Percentiles rank a stretch among this genome's conserved stretches.
phyloP scores from a whole-genome alignment of 1,140 invertebrate genomes.

The Cryptotermes secundus region DNA sequence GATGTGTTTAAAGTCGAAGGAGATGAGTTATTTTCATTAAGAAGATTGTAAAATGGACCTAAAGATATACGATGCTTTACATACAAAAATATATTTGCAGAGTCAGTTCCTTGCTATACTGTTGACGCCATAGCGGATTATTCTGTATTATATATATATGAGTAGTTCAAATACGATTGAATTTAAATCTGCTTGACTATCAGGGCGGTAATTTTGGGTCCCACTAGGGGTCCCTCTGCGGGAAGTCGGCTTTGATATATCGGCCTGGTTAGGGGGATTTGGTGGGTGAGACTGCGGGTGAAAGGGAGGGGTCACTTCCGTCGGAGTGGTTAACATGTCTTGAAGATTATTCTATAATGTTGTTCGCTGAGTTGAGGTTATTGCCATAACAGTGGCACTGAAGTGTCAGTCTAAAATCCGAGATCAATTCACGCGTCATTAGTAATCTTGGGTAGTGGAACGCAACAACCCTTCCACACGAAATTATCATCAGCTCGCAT shows the following conservation, averaged over 20 bases:
- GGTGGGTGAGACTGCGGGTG: not conserved
- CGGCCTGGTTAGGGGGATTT: not conserved
- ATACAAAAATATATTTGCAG: not conserved
- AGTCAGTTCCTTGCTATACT: not conserved
- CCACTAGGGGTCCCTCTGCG: constrained; percentile 3
- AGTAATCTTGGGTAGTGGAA: too few species aligned
- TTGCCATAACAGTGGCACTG: not conserved
- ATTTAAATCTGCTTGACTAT: constrained; percentile 14
- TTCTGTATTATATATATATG: not conserved
- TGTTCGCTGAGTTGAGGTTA: not conserved
- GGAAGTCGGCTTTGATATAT: constrained; percentile 1
- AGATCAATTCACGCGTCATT: not conserved
- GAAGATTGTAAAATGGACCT: not conserved
- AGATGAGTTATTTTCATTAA: not conserved
- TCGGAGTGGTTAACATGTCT: too few species aligned
- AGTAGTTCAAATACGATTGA: not conserved
- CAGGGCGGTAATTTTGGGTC: constrained; percentile 9
- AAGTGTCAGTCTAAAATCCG: not conserved
- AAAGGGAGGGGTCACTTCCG: too few species aligned
- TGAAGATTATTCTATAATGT: too few species aligned
- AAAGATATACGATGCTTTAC: not conserved
- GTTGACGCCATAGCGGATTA: not conserved
- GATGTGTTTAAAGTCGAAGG: too few species aligned
- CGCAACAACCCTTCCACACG: too few species aligned
- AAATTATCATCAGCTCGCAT: too few species aligned